These are phyloP conservation scores for Indri indri DNA, from an alignment of 2,113 vertebrate species.

Conservation along the genomic window DNA sequence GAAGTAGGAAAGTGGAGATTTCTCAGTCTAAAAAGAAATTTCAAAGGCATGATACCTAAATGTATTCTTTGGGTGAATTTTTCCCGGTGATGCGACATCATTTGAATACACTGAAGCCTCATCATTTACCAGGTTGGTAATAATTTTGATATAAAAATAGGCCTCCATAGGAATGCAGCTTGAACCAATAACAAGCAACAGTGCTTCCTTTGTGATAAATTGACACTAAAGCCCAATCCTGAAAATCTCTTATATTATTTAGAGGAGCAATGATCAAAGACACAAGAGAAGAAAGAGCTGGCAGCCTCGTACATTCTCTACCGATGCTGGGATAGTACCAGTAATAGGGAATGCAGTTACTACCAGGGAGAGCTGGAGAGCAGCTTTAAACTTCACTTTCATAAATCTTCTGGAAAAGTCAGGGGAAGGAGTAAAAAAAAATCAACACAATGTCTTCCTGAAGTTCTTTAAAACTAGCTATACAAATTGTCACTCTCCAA, in stretches of 20 bases:
- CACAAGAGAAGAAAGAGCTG: constrained; percentile 72
- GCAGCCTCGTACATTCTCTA: constrained; percentile 65
- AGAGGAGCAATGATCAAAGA: constrained; percentile 79
- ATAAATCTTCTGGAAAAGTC: constrained; percentile 71
- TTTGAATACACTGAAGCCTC: constrained; percentile 32
- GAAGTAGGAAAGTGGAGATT: constrained; percentile 31
- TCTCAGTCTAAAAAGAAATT: constrained; percentile 52
- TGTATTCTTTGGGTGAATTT: constrained; percentile 36
- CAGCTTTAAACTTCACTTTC: constrained; percentile 72
- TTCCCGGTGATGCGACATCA: background rate
- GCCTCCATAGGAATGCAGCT: constrained; percentile 54
- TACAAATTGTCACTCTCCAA: background rate
- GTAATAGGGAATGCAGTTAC: constrained; percentile 64
- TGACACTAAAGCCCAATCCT: constrained; percentile 73
- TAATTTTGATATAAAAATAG: constrained; percentile 66
- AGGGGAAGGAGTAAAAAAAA: constrained; percentile 16
- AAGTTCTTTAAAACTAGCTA: constrained; percentile 12
- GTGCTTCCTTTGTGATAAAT: constrained; percentile 77
- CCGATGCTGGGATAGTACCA: constrained; percentile 67
- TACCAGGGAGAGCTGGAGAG: constrained; percentile 56
- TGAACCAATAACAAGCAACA: constrained; percentile 68
- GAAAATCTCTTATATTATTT: constrained; percentile 80
- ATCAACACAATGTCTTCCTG: background rate
- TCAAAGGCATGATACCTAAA: constrained; percentile 49
- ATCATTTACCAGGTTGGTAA: constrained; percentile 39